Evolutionary conservation across 2,888 invertebrate genomes (phyloP).

Genomic region (Amiota communis): DNA sequence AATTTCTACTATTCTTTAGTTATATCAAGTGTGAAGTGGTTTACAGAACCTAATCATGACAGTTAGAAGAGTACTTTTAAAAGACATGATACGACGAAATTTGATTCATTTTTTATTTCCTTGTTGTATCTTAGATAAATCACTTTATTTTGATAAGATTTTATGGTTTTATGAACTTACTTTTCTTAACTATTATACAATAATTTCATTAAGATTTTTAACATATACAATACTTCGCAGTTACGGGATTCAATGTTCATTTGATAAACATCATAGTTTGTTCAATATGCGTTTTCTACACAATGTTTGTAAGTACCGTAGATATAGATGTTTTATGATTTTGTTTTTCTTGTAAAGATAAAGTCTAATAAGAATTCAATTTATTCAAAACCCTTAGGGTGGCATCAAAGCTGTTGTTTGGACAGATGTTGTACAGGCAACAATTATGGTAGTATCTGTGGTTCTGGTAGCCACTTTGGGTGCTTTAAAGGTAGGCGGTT

Average conservation of each 20-base stretch:
- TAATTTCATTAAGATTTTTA: neutral
- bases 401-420: conserved; percentile 75
- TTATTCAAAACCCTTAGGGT: conserved; percentile 61
- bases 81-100: no score
- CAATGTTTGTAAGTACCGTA: conserved; percentile 74
- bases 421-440: conserved; percentile 75
- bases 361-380: neutral
- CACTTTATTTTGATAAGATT: no score
- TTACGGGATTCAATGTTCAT: conserved; percentile 76
- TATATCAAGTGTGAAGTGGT: no score
- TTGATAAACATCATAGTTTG: conserved; percentile 75
- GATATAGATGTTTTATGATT: neutral
- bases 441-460: conserved; percentile 71
- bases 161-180: no score
- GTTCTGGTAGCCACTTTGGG: conserved; percentile 72
- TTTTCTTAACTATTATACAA: no score
- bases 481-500: conserved; percentile 70
- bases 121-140: no score
- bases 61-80: no score
- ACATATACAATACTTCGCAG: conserved; percentile 64
- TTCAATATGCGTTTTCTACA: conserved; percentile 77
- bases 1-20: no score
- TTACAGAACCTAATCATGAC: no score
- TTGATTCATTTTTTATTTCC: no score
- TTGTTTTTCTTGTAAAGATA: neutral